Evolutionary conservation across 2,797 vertebrate genomes (phyloP).

Genomic region (Gallinago solitaria): DNA sequence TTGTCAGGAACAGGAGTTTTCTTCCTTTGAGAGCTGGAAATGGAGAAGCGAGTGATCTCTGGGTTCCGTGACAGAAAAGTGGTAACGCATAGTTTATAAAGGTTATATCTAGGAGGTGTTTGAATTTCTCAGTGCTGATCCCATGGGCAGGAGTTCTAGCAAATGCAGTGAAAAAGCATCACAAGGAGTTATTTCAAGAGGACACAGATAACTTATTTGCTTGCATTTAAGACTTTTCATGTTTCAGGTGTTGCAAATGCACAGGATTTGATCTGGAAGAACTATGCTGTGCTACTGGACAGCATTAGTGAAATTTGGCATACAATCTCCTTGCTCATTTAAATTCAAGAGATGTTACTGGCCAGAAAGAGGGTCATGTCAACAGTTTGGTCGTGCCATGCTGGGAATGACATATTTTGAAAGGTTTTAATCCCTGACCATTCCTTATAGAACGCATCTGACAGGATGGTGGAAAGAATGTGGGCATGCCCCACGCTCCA

Average conservation of each 20-base stretch:
- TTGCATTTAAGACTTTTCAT: neutral
- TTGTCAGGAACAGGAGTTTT: neutral
- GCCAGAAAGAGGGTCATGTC: neutral
- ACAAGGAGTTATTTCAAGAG: neutral
- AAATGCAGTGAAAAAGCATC: neutral
- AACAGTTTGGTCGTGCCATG: neutral
- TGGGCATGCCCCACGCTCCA: no score
- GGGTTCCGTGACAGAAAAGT: accelerated
- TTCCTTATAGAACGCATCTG: neutral
- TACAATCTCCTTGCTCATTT: neutral
- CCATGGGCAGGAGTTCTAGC: neutral
- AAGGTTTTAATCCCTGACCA: neutral
- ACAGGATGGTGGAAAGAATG: neutral
- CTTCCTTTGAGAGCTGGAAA: neutral
- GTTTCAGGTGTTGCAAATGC: neutral
- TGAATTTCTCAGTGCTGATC: neutral
- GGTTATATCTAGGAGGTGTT: no score
- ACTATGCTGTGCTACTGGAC: neutral
- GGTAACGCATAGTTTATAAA: neutral
- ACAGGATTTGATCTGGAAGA: neutral
- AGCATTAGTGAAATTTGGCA: no score
- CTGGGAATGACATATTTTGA: no score
- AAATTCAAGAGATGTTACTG: neutral
- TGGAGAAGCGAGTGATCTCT: neutral
- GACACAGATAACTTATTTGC: neutral